Base-by-base conservation (phyloP, 2,888 invertebrate species). In the Latrodectus elegans region DNA sequence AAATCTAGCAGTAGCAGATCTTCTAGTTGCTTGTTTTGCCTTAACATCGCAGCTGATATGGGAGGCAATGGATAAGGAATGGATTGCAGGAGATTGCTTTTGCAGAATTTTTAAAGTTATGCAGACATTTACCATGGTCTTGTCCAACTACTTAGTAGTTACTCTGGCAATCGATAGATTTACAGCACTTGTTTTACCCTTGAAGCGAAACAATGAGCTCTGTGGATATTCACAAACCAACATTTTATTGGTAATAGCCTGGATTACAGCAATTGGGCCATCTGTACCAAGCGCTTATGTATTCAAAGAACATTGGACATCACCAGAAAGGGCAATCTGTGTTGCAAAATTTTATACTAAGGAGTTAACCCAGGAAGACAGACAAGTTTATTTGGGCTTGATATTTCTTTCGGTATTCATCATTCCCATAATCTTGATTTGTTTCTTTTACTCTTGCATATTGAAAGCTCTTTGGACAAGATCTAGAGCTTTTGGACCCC, bases 61-160 rank as follows among this genome's bases (percentile, higher is more conserved):
- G 92, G 92, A 92, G 84, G 91, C 91, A 82, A 90, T 90, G 81
- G 91, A 91, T 52, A 75, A 91, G 11, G 91, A 90, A 14, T 92
- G 92, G 92, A 75, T 90, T 14, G 91, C 91, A 0, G 92, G 92
- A 0, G 91, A 91, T 38, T 89, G 91, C 53, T 90, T 91, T 90
- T 92, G 92, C 86, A 91, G 91, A 74, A 86, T 91, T 22, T 89
- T 92, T 75, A 92, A 92, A 90, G 92, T 92, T 88, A 85, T 91
- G 4, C 92, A 92, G 90, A 92, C 91, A 60, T 91, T 92, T 79
- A 89, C 91, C 38, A 91, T 92, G 89, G 91, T 92, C 86, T 90
- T 91, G 74, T 92, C 92, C 87, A 92, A 91, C 81, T 91, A 92
- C 89, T 91, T 92, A 91, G 89, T 92, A 60, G 91, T 92, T 4